These are phyloP conservation scores for Hylaeus anthracinus DNA, from an alignment of 1,140 invertebrate species.

Conservation along the genomic window DNA sequence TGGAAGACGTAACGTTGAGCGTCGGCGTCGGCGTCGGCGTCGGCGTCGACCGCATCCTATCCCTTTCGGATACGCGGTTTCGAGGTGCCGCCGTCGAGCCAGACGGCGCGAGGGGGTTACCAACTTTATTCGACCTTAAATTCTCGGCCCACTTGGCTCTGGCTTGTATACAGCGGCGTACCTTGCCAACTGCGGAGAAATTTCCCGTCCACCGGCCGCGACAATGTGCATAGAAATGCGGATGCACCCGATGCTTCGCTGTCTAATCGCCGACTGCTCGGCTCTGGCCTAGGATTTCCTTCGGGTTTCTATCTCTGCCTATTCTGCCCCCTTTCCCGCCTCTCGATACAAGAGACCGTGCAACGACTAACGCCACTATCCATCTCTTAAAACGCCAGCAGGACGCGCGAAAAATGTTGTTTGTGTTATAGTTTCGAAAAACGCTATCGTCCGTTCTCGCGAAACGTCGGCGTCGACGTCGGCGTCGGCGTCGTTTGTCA, in stretches of 20 bases:
- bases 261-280: conserved; percentile 24
- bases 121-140: conserved; percentile 63
- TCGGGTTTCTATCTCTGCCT: conserved; percentile 8
- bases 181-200: conserved; percentile 48
- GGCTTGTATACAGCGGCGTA: conserved; percentile 20
- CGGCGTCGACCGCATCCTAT: neutral
- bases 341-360: too few relatives aligned
- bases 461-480: too few relatives aligned
- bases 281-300: conserved; percentile 23
- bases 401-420: too few relatives aligned
- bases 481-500: too few relatives aligned
- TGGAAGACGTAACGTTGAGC: neutral
- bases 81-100: neutral
- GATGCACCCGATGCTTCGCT: conserved; percentile 21
- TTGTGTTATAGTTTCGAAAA: too few relatives aligned
- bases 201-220: conserved; percentile 8
- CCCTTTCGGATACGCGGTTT: conserved; percentile 11
- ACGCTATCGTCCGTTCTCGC: too few relatives aligned
- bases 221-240: conserved; percentile 48
- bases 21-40: too few relatives aligned
- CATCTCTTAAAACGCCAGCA: too few relatives aligned
- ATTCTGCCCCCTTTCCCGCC: neutral
- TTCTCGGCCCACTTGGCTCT: conserved; percentile 57
- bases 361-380: too few relatives aligned
- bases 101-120: neutral